phyloP scores from a whole-genome alignment of 2,113 vertebrate species.

The Sapajus apella region DNA sequence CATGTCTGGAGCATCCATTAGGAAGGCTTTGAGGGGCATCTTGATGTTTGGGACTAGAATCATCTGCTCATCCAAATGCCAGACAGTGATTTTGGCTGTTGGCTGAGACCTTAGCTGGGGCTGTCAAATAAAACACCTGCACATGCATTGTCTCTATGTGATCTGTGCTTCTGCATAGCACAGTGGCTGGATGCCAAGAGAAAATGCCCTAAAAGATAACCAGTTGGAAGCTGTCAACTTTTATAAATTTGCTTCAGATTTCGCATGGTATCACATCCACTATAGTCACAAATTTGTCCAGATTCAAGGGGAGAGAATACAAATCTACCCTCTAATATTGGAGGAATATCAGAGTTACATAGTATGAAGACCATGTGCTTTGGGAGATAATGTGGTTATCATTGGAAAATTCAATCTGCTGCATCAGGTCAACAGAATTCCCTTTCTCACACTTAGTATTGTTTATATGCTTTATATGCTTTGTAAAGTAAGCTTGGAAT shows the following conservation, averaged over 20 bases:
- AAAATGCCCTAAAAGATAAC: background rate
- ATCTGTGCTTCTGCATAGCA: background rate
- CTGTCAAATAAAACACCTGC: background rate
- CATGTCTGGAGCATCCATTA: background rate
- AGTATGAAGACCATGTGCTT: background rate
- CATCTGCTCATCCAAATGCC: background rate
- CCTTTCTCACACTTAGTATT: background rate
- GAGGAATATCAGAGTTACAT: background rate
- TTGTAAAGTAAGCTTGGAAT: slow-evolving; percentile 2
- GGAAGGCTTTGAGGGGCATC: background rate
- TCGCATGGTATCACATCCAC: background rate
- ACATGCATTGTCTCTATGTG: rapidly evolving
- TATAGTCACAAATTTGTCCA: background rate
- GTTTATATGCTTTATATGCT: background rate
- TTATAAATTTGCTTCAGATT: background rate
- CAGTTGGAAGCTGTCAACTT: background rate
- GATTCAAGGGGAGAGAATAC: background rate
- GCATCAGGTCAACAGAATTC: background rate
- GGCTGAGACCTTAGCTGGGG: background rate
- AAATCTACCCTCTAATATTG: background rate
- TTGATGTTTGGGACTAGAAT: background rate
- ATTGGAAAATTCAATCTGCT: background rate
- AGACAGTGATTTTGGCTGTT: background rate
- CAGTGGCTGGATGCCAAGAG: background rate
- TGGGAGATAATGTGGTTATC: background rate